Base-by-base conservation (phyloP, 2,113 vertebrate species). In the Oceanodroma tethys region DNA sequence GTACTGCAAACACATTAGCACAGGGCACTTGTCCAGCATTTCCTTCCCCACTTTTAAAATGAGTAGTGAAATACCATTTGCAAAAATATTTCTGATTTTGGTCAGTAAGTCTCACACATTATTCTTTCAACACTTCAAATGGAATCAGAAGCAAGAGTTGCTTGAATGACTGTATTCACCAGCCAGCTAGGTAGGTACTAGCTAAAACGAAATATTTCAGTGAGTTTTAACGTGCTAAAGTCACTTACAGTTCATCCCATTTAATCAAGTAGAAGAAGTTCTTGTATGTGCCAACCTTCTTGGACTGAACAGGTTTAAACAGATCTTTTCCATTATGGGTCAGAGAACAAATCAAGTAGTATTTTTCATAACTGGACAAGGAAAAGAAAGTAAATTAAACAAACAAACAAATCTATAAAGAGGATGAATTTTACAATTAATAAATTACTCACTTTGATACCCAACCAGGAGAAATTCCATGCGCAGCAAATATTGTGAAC, bases 201-300 rank as follows among this genome's bases (percentile, higher is more conserved):
- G 18, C 29, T 50, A 55, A 73, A 90, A 0, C 3, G 52, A 71
- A 88, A 30, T 14, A 53, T 34, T 76, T 29, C 13, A 73, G 2
- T 86, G 81, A 67, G 26, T 66, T 91, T 87, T 52, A 80, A 58
- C 30, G 62, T n/a, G 27, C 7, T 68, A 1, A 96, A 90, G 59
- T 66, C 63, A 99, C 99, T 99, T 98, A 99, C 99, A 99, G 97
- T 96, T 99, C 99, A 86, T 99, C 99, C 99, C 99, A 99, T 96
- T 99, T 99, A 97, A 99, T 98, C 98, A 99, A 99, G 98, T 99
- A 99, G 98, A 99, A 99, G 97, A 99, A 99, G 97, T 98, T 99
- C 97, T 98, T 99, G 86, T 99, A 99, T 10, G 99, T 99, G 93
- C 99, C 99, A 97, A 99, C 99, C 96, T 99, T 99, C 98, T 99